A percentile compares a stretch with the other conserved stretches of the same genome.
phyloP scores from a whole-genome alignment of 2,888 invertebrate genomes.

The Salpingus planirostris region DNA sequence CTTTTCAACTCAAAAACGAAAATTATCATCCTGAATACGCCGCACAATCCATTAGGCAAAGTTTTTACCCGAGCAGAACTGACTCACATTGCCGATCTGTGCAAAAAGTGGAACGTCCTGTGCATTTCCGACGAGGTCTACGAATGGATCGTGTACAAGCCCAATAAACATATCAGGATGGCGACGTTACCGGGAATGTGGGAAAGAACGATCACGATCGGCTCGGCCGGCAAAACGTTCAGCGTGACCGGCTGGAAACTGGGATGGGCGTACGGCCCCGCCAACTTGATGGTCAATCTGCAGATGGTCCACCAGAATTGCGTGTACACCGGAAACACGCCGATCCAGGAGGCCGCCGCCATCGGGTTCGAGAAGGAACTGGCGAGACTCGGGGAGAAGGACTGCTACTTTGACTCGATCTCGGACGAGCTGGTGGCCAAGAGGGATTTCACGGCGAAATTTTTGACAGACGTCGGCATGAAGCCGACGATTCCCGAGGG shows the following conservation, averaged over 20 bases:
- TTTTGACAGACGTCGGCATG: conserved; percentile 73
- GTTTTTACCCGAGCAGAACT: conserved; percentile 65
- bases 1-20: conserved; percentile 86
- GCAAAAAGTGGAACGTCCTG: conserved; percentile 85
- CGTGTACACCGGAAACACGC: conserved; percentile 85
- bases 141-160: conserved; percentile 90
- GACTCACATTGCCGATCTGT: conserved; percentile 72
- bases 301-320: conserved; percentile 91
- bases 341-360: conserved; percentile 59
- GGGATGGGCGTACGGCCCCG: conserved; percentile 94
- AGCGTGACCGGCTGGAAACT: conserved; percentile 96
- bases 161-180: conserved; percentile 78
- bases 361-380: conserved; percentile 81
- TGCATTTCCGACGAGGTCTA: conserved; percentile 97
- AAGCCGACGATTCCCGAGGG: conserved; percentile 89
- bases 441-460: conserved; percentile 68
- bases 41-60: conserved; percentile 96
- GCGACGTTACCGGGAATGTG: conserved; percentile 94
- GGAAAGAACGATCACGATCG: conserved; percentile 93
- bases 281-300: conserved; percentile 66
- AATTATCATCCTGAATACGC: conserved; percentile 92
- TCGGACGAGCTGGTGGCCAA: conserved; percentile 67
- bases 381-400: conserved; percentile 55
- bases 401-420: conserved; percentile 76
- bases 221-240: conserved; percentile 97